Conservation (phyloP, 2,113 vertebrate species). For the Actinemys pallida region DNA sequence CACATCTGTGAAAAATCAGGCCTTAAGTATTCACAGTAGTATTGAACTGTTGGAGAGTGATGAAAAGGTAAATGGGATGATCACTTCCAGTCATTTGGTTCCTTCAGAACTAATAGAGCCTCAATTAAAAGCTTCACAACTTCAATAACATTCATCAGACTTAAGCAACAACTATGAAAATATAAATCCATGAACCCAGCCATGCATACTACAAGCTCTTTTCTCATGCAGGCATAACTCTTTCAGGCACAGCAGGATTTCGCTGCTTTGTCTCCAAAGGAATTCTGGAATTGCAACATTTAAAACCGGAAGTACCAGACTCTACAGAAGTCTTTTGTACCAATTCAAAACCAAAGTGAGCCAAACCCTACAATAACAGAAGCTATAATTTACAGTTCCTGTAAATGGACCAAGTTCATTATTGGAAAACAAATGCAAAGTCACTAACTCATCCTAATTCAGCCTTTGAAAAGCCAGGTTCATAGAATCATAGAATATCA, state of each 20-base stretch:
- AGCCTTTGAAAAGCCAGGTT: not conserved
- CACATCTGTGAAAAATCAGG: not conserved
- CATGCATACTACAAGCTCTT: not conserved
- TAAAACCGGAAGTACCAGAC: not conserved
- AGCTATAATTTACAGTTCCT: not conserved
- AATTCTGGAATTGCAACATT: not conserved
- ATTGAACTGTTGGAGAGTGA: not conserved
- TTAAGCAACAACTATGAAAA: not conserved
- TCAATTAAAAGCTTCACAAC: not conserved
- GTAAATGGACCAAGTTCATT: not conserved
- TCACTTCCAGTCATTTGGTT: conserved; percentile 16
- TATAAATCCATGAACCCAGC: not conserved
- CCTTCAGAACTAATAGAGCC: not conserved
- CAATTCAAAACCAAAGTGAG: not conserved
- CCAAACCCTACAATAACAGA: not conserved
- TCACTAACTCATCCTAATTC: not conserved
- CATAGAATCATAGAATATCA: too few relatives aligned
- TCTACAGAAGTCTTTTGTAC: not conserved
- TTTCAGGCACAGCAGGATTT: not conserved
- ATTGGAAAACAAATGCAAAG: not conserved
- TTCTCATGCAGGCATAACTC: not conserved
- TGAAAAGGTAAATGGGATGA: not conserved
- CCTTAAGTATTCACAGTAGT: not conserved
- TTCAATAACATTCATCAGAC: not conserved
- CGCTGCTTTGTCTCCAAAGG: not conserved